Conservation (phyloP, 2,888 invertebrate species). For the Myopa testacea region DNA sequence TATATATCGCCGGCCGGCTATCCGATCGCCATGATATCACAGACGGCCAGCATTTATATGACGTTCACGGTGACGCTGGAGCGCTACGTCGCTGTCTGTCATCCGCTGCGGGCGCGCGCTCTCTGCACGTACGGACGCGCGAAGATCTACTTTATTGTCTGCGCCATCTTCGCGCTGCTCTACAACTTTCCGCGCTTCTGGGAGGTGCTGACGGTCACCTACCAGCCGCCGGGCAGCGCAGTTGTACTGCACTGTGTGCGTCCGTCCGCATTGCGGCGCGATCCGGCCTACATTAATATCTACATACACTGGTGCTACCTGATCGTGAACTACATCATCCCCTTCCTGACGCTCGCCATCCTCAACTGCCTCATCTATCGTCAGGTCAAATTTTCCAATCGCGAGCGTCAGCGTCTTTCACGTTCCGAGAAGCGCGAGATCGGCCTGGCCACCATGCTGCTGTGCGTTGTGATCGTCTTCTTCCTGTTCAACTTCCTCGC, state of each 20-base stretch:
- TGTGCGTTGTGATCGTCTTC: conserved; percentile 94
- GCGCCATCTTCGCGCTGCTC: conserved; percentile 82
- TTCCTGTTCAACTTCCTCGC: conserved; percentile 92
- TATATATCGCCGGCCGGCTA: conserved; percentile 83
- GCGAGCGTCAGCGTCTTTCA: conserved; percentile 89
- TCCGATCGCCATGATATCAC: conserved; percentile 87
- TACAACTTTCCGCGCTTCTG: conserved; percentile 89
- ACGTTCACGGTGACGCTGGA: conserved; percentile 91
- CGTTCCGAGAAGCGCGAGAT: conserved; percentile 92
- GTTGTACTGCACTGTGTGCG: conserved; percentile 79
- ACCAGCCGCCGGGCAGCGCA: conserved; percentile 62
- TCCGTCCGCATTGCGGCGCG: conserved; percentile 77
- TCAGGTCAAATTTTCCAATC: conserved; percentile 89
- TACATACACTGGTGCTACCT: conserved; percentile 97
- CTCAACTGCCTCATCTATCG: conserved; percentile 92
- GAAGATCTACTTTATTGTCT: conserved; percentile 84
- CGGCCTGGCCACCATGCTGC: conserved; percentile 92
- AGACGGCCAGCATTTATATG: conserved; percentile 94
- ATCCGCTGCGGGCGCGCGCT: conserved; percentile 87
- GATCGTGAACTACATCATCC: conserved; percentile 92
- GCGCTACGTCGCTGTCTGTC: conserved; percentile 93
- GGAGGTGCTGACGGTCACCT: conserved; percentile 73
- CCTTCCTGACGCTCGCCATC: conserved; percentile 87
- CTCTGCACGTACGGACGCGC: conserved; percentile 91
- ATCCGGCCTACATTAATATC: conserved; percentile 81